These are phyloP conservation scores for Barbus barbus DNA, from an alignment of 2,113 vertebrate genomes.

Conservation along the genomic window DNA sequence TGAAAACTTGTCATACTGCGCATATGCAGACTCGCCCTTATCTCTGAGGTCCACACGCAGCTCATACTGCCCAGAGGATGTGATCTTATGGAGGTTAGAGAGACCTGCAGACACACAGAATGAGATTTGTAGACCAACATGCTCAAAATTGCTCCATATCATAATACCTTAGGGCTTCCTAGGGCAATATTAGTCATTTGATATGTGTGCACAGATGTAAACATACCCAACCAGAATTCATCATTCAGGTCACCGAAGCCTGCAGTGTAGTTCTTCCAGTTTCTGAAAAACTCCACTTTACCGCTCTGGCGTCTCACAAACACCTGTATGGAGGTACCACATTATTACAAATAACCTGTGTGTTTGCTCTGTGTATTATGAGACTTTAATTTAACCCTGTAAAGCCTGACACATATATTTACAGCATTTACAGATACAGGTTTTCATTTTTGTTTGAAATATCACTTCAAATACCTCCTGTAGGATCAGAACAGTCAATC, in stretches of 20 bases:
- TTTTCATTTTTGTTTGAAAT: no score
- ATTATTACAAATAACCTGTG: not conserved
- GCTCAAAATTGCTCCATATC: not conserved
- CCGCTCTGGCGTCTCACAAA: slow-evolving; percentile 93
- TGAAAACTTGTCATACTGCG: slow-evolving; percentile 89
- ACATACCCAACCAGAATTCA: slow-evolving; percentile 95
- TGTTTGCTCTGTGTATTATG: not conserved
- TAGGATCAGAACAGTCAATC: not conserved
- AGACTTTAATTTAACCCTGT: not conserved
- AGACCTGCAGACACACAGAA: slow-evolving; percentile 77
- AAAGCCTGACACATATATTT: no score
- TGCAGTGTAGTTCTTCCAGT: slow-evolving; percentile 90
- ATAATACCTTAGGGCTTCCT: not conserved
- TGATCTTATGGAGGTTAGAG: slow-evolving; percentile 92
- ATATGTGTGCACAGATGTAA: not conserved
- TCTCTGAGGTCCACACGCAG: slow-evolving; percentile 91
- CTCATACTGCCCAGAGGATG: slow-evolving; percentile 88
- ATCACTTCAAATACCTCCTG: no score
- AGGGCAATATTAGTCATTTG: not conserved
- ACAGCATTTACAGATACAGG: no score
- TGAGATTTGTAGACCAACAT: not conserved
- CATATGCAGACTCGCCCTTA: slow-evolving; percentile 82
- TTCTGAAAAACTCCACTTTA: slow-evolving; percentile 88
- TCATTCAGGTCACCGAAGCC: slow-evolving; percentile 91
- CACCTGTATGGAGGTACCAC: slow-evolving; percentile 72